Percentiles rank a stretch among this genome's conserved stretches.
These are phyloP conservation scores for Amphipoea oculea DNA, from an alignment of 2,888 invertebrate genomes.

Conservation along the genomic window DNA sequence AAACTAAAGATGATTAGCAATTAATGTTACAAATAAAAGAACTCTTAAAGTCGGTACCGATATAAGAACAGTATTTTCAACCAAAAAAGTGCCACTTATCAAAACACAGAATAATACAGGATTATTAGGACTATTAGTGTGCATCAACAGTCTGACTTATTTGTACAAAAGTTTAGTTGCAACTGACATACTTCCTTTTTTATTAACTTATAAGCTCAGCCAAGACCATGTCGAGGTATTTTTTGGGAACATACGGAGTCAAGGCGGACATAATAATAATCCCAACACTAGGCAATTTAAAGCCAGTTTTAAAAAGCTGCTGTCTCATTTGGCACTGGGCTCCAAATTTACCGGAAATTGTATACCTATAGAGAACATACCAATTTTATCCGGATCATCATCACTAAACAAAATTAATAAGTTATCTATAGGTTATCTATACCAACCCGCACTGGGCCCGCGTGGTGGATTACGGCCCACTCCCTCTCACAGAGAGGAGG, in stretches of 20 bases:
- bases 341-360: slow-evolving; percentile 9
- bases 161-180: slow-evolving; percentile 1
- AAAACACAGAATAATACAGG: slow-evolving; percentile 13
- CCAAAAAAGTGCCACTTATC: slow-evolving; percentile 2
- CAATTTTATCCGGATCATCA: background rate
- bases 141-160: slow-evolving; percentile 3
- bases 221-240: slow-evolving; percentile 1
- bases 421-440: background rate
- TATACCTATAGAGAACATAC: background rate
- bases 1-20: slow-evolving; percentile 7
- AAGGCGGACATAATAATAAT: background rate
- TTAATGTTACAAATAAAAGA: slow-evolving; percentile 54
- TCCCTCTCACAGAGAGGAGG: no score
- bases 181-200: background rate
- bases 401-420: background rate
- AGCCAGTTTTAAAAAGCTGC: background rate
- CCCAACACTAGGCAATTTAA: background rate
- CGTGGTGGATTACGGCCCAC: no score
- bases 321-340: slow-evolving; percentile 5
- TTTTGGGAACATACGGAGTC: slow-evolving; percentile 10
- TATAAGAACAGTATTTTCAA: slow-evolving; percentile 4
- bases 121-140: slow-evolving; percentile 4
- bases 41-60: slow-evolving; percentile 5
- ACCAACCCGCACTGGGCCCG: no score
- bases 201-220: slow-evolving; percentile 3